Conservation (phyloP, 2,888 invertebrate species). For the Sesia apiformis region DNA sequence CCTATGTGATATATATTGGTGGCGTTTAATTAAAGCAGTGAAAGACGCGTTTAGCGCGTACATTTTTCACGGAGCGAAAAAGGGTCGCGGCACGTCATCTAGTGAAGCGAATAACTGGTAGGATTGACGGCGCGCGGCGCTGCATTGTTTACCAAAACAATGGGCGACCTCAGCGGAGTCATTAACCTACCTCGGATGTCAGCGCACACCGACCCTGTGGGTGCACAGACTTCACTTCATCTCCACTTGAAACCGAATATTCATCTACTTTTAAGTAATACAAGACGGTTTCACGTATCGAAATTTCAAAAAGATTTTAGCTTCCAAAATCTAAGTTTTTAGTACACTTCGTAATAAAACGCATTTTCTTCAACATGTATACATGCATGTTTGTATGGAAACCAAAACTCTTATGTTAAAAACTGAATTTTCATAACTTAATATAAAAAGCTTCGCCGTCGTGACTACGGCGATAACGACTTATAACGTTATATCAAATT, state of each 20-base stretch:
- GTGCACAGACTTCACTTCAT: neutral
- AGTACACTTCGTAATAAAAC: too few species aligned
- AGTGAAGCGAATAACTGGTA: conserved; percentile 56
- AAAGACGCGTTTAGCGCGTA: conserved; percentile 18
- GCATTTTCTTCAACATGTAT: too few species aligned
- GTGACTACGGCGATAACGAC: too few species aligned
- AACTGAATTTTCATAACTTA: too few species aligned
- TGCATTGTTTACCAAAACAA: conserved; percentile 71
- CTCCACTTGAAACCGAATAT: neutral
- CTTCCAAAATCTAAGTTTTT: too few species aligned
- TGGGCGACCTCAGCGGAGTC: conserved; percentile 67
- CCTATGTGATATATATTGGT: conserved; percentile 7
- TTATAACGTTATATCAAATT: too few species aligned
- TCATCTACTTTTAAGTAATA: neutral
- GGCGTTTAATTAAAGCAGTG: conserved; percentile 27
- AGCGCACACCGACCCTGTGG: conserved; percentile 17
- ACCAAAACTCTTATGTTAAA: too few species aligned
- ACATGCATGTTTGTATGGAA: too few species aligned
- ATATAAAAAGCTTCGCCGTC: too few species aligned
- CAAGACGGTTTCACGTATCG: too few species aligned
- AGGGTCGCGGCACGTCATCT: conserved; percentile 49
- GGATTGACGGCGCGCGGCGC: conserved; percentile 52
- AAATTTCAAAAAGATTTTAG: too few species aligned
- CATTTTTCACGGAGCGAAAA: conserved; percentile 45
- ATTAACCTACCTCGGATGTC: conserved; percentile 67